Conservation (phyloP, 1,140 invertebrate species). For the Lepidurus apus region DNA sequence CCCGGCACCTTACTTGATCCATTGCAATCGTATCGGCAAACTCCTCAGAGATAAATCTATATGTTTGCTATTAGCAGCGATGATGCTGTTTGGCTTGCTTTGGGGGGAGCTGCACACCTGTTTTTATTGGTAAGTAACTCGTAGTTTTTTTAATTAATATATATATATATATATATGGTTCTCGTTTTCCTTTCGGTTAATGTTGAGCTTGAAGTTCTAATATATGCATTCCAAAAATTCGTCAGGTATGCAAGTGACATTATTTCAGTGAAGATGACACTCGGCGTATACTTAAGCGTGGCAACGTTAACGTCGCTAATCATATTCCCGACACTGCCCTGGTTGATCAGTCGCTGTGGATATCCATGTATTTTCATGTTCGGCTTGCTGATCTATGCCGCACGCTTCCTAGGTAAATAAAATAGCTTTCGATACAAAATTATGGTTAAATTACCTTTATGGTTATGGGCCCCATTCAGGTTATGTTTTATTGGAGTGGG, state of each 20-base stretch:
- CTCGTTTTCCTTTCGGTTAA: not conserved
- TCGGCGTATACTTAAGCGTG: constrained; percentile 27
- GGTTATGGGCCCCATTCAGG: not conserved
- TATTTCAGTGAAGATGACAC: not conserved
- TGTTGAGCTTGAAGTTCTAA: not conserved
- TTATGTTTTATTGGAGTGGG: constrained; percentile 27
- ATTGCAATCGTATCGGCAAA: not conserved
- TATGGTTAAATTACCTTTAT: not conserved
- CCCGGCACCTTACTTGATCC: constrained; percentile 23
- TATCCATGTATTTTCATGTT: constrained; percentile 33
- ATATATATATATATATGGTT: not conserved
- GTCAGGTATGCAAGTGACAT: constrained; percentile 21
- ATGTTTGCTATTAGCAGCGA: not conserved
- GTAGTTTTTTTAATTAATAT: too few relatives aligned
- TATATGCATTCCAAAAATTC: not conserved
- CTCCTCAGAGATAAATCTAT: constrained; percentile 24
- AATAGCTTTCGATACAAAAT: not conserved
- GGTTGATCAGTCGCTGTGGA: constrained; percentile 31
- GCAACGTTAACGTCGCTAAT: not conserved
- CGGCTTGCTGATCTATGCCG: constrained; percentile 29
- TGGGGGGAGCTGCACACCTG: constrained; percentile 25
- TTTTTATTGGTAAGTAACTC: constrained; percentile 29
- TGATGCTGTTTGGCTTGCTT: constrained; percentile 27
- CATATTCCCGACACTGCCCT: constrained; percentile 22
- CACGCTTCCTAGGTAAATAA: constrained; percentile 31